phyloP scores from a whole-genome alignment of 2,113 vertebrate species.

The Neomonachus schauinslandi region DNA sequence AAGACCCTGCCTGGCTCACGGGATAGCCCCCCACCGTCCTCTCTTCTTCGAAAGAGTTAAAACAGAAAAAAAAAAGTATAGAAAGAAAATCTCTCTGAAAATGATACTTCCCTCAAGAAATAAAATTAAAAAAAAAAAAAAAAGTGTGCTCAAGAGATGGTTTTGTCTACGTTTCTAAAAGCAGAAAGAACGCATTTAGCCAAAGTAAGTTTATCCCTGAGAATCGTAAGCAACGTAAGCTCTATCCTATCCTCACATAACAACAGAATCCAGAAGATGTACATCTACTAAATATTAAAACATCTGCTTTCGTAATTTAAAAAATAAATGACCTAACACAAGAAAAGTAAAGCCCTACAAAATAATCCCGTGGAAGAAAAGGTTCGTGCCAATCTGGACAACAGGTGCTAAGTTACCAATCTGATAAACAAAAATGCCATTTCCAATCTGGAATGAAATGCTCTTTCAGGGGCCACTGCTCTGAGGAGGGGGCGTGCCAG shows the following conservation, averaged over 20 bases:
- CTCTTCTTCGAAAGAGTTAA: not conserved
- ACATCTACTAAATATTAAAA: constrained; percentile 73
- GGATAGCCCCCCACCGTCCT: constrained; percentile 36
- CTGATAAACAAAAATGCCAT: constrained; percentile 95
- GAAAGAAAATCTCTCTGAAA: constrained; percentile 57
- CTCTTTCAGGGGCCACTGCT: constrained; percentile 83
- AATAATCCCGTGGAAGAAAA: constrained; percentile 78
- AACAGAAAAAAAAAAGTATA: not conserved
- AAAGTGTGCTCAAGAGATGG: constrained; percentile 38
- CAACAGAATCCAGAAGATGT: constrained; percentile 78
- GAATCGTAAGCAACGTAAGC: constrained; percentile 84
- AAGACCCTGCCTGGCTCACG: constrained; percentile 13
- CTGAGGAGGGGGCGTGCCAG: constrained; percentile 59
- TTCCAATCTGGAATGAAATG: constrained; percentile 99
- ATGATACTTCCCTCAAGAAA: constrained; percentile 62
- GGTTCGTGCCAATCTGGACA: constrained; percentile 92
- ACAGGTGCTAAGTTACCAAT: constrained; percentile 96
- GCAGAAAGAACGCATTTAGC: constrained; percentile 59
- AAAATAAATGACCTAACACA: constrained; percentile 68
- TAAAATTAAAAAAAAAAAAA: not conserved
- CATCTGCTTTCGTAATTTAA: constrained; percentile 59
- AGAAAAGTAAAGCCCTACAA: constrained; percentile 84
- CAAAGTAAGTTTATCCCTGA: constrained; percentile 88
- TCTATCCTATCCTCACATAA: constrained; percentile 76
- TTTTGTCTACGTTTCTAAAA: constrained; percentile 77